Conservation (phyloP, 2,113 vertebrate species). For the Leucopsar rothschildi region DNA sequence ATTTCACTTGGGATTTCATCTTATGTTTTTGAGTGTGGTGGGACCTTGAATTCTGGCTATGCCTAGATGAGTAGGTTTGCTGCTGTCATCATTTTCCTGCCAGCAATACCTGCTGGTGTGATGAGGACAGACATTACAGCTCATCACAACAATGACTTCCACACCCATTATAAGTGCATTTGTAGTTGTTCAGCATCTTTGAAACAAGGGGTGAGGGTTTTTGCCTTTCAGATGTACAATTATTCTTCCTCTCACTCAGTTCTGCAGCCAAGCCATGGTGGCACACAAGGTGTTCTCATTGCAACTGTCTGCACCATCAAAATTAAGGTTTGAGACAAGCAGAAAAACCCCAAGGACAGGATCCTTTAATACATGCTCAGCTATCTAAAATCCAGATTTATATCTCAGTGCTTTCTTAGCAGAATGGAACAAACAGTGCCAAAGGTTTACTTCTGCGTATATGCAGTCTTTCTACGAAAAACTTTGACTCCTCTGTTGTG, state of each 20-base stretch:
- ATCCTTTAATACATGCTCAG: neutral
- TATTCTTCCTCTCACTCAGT: neutral
- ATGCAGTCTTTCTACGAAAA: neutral
- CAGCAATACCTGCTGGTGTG: neutral
- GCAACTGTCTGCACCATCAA: neutral
- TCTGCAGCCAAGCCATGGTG: neutral
- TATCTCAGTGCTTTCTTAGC: neutral
- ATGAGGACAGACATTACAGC: neutral
- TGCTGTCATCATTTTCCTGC: neutral
- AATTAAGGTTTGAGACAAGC: neutral
- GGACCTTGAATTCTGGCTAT: neutral
- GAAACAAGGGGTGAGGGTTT: neutral
- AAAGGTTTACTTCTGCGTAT: neutral
- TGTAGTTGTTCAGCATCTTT: neutral
- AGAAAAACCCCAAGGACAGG: neutral
- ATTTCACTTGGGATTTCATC: neutral
- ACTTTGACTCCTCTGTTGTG: neutral
- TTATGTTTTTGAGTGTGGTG: neutral
- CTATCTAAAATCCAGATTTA: neutral
- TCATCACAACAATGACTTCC: neutral
- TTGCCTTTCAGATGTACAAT: neutral
- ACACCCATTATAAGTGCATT: fast-evolving
- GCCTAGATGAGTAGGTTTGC: neutral
- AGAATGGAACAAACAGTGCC: neutral
- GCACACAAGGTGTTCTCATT: neutral